Evolutionary conservation across 1,140 invertebrate genomes (phyloP), one percentile per base, ranked within the genome.

Genomic region (Dendroctonus valens): DNA sequence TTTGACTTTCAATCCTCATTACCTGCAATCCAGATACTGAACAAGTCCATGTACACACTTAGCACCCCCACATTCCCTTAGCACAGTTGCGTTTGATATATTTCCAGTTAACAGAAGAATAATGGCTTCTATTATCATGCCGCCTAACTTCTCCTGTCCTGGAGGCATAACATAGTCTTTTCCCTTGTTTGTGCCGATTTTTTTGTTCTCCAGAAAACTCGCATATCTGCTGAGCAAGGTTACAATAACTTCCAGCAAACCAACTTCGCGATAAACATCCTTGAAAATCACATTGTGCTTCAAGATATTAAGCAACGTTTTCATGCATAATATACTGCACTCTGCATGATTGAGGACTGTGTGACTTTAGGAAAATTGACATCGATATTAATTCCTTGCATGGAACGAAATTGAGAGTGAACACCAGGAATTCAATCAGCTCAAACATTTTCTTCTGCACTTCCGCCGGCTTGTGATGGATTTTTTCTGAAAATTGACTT

Each of bases 371-470:
- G 70, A 98, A 84, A 73, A 97, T 87, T 67, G 96, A 97, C 41
- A 99, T 83, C 46, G 94, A 96, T 76, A 98, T 98, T 59, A 99
- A 85, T 83, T 99, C 97, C 82, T 99, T 99, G 80, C 95, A 98
- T 60, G 97, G 97, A 68, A 99, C 96, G 84, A 97, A 98, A 79
- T 97, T 97, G 72, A 99, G 81, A 79, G 98, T 92, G 81, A 97
- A 97, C 11, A 98, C 94, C 65, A 98, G 90, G 77, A 97, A 98
- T 80, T 99, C 96, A 38, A 99, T 76, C 38, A 99, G 79, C 79
- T 97, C 92, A 81, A 98, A 97, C 76, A 97, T 94, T 79, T 98
- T 98, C 74, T 91, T 88, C 83, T 98, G 96, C 72, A 98, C 93
- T 78, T 96, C 91, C 0, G 84, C 81, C 65, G 91, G 89, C 81